A percentile compares a stretch with the other conserved stretches of the same genome.
Evolutionary conservation across 2,113 vertebrate species (phyloP).

Genomic region (Alethe diademata): DNA sequence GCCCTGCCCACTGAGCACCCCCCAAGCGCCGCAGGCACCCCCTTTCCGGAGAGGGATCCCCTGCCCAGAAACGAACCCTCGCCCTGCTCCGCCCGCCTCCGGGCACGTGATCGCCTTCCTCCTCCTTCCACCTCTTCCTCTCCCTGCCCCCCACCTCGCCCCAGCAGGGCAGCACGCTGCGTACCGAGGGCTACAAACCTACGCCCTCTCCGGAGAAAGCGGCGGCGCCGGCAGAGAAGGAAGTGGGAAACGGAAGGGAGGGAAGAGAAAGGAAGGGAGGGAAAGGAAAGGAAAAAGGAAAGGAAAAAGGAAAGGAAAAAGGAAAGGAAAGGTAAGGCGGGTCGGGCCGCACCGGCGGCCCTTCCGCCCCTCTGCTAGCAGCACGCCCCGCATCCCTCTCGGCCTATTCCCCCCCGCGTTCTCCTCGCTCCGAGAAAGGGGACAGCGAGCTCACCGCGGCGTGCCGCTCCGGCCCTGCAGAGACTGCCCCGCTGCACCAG

Average conservation of each 20-base stretch:
- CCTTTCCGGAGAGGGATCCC: too few relatives aligned
- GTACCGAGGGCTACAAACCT: not conserved
- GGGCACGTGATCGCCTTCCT: not conserved
- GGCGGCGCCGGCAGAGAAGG: not conserved
- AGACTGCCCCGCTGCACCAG: not conserved
- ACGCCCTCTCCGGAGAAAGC: not conserved
- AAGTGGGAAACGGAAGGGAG: too few relatives aligned
- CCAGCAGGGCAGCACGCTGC: not conserved
- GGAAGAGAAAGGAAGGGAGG: rapidly evolving
- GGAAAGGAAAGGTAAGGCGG: too few relatives aligned
- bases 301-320: too few relatives aligned
- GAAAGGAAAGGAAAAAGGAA: too few relatives aligned
- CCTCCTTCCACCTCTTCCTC: not conserved
- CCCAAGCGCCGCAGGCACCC: not conserved
- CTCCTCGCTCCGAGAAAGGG: not conserved
- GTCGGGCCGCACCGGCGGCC: not conserved
- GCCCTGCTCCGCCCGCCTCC: not conserved
- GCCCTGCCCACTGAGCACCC: not conserved
- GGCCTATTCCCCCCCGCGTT: not conserved
- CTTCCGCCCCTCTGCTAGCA: not conserved
- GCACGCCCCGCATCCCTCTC: not conserved
- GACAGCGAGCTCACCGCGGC: not conserved
- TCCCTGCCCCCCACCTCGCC: not conserved
- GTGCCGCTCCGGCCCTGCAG: not conserved
- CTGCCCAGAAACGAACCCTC: not conserved